A percentile compares a stretch with the other conserved stretches of the same genome.
Conservation (phyloP, 2,888 invertebrate species). For the Harpagoxenus sublaevis region DNA sequence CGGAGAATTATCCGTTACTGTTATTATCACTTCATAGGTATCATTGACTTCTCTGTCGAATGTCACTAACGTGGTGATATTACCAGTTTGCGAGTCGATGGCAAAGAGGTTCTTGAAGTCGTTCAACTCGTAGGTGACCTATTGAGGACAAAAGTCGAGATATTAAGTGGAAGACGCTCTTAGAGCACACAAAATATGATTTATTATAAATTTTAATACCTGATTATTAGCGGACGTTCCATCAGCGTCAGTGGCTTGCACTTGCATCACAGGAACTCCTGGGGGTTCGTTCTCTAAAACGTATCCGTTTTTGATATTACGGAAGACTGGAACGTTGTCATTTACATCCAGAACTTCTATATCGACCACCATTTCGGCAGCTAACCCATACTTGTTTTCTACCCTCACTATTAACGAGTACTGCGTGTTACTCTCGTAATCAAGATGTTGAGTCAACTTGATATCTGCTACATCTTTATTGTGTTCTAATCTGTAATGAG, state of each 20-base stretch:
- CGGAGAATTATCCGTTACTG: constrained; percentile 95
- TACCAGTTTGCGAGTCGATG: constrained; percentile 95
- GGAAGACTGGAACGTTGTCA: constrained; percentile 95
- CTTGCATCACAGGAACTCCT: constrained; percentile 95
- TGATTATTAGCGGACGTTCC: constrained; percentile 94
- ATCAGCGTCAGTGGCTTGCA: constrained; percentile 94
- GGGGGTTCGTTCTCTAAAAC: constrained; percentile 94
- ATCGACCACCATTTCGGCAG: constrained; percentile 92
- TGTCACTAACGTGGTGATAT: constrained; percentile 92
- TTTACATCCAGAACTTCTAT: constrained; percentile 95
- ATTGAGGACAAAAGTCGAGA: constrained; percentile 1
- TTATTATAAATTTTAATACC: constrained; percentile 78
- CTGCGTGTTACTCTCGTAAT: constrained; percentile 94
- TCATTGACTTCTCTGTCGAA: constrained; percentile 96
- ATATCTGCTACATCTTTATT: constrained; percentile 91
- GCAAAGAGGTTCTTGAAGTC: constrained; percentile 91
- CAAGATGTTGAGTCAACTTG: constrained; percentile 92
- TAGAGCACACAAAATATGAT: not conserved
- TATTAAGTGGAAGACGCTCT: not conserved
- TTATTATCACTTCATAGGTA: constrained; percentile 95
- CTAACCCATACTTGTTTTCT: constrained; percentile 93
- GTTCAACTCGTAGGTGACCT: constrained; percentile 92
- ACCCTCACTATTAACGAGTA: constrained; percentile 94
- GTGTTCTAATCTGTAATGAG: constrained; percentile 87
- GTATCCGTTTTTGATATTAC: constrained; percentile 93